Conservation (phyloP, 2,888 invertebrate genomes). For the Ecliptopera silaceata region DNA sequence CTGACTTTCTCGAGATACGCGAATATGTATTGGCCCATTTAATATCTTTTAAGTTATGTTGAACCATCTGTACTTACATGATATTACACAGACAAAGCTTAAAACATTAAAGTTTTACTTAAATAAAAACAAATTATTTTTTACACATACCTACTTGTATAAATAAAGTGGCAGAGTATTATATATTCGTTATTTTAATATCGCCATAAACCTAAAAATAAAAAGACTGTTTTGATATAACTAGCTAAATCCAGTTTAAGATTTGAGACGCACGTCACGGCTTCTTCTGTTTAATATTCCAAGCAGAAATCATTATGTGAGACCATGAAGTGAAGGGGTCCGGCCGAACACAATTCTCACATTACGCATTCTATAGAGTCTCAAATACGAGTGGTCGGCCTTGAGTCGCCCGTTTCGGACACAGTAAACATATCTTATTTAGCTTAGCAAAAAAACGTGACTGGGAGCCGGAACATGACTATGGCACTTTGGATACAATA, state of each 20-base stretch:
- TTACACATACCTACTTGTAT: neutral
- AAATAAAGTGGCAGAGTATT: neutral
- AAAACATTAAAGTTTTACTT: neutral
- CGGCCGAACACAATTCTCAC: constrained; percentile 32
- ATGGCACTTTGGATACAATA: constrained; percentile 20
- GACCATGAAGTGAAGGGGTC: constrained; percentile 29
- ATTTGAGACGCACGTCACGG: constrained; percentile 5
- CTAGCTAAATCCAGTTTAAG: neutral
- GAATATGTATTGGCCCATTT: too few species aligned
- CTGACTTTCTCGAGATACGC: too few species aligned
- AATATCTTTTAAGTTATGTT: too few species aligned
- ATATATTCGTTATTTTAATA: neutral
- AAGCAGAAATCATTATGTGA: constrained; percentile 26
- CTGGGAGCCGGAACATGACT: constrained; percentile 48
- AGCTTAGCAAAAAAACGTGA: constrained; percentile 63
- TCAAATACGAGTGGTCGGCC: constrained; percentile 53
- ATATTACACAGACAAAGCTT: neutral
- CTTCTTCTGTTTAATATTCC: constrained; percentile 25
- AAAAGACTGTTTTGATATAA: neutral
- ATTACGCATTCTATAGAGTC: constrained; percentile 35
- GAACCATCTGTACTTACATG: too few species aligned
- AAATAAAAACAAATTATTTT: neutral
- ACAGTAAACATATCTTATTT: constrained; percentile 62
- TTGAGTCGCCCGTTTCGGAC: constrained; percentile 62
- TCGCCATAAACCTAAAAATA: neutral